Percentiles rank a stretch among this genome's conserved stretches.
Evolutionary conservation across 2,797 vertebrate genomes (phyloP).

Genomic region (Paedocypris micromegethes): DNA sequence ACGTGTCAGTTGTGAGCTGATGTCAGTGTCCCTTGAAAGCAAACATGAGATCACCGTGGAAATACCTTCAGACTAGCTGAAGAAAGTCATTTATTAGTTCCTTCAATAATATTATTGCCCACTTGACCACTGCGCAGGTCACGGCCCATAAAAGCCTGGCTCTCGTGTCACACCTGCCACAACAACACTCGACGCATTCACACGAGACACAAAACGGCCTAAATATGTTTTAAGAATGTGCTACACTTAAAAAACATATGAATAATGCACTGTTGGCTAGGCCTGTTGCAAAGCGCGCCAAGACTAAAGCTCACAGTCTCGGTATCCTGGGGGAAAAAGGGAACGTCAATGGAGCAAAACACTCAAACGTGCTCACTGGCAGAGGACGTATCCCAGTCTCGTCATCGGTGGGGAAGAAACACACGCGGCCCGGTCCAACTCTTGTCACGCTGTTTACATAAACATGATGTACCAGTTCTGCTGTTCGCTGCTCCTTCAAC

Average conservation of each 20-base stretch:
- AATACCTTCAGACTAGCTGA: constrained; percentile 40
- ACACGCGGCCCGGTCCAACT: constrained; percentile 7
- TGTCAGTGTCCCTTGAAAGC: constrained; percentile 46
- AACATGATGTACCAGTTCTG: constrained; percentile 12
- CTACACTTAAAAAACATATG: not conserved
- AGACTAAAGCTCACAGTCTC: constrained; percentile 30
- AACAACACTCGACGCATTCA: constrained; percentile 39
- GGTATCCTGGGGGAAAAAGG: constrained; percentile 5
- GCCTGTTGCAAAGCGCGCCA: constrained; percentile 9
- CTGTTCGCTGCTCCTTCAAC: constrained; percentile 9
- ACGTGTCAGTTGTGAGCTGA: constrained; percentile 44
- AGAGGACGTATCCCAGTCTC: constrained; percentile 21
- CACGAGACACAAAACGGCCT: not conserved
- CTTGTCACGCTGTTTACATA: constrained; percentile 28
- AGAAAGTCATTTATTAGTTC: constrained; percentile 53
- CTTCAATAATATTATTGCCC: constrained; percentile 51
- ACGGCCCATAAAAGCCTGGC: constrained; percentile 34
- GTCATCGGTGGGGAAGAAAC: constrained; percentile 19
- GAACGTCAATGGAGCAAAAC: constrained; percentile 2
- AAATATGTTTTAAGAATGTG: constrained; percentile 9
- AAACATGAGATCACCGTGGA: constrained; percentile 56
- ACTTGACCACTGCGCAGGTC: constrained; percentile 37
- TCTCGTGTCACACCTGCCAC: constrained; percentile 22
- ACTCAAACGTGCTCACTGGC: not conserved
- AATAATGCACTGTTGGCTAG: constrained; percentile 6